phyloP scores from a whole-genome alignment of 1,140 invertebrate genomes.

The Dinothrombium tinctorium region DNA sequence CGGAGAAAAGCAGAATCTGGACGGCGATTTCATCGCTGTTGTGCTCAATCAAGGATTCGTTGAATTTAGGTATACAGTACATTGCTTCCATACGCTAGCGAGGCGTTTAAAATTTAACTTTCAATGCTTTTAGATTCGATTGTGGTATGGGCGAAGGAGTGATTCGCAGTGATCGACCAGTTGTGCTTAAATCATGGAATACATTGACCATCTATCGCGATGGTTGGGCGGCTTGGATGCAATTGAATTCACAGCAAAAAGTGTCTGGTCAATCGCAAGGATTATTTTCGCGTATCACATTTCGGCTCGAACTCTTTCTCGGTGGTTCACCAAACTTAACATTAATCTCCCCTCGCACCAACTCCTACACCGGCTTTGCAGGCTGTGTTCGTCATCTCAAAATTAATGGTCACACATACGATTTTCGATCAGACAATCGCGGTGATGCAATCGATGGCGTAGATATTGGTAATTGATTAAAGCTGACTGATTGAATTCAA shows the following conservation, averaged over 20 bases:
- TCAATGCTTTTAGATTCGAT: conserved; percentile 44
- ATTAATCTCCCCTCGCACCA: conserved; percentile 27
- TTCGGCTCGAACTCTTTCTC: conserved; percentile 68
- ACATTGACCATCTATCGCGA: conserved; percentile 61
- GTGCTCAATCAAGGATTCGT: conserved; percentile 61
- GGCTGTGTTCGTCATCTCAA: conserved; percentile 76
- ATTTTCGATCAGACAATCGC: conserved; percentile 40
- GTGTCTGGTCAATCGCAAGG: conserved; percentile 57
- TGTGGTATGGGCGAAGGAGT: conserved; percentile 77
- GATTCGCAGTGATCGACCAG: conserved; percentile 53
- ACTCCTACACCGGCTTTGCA: conserved; percentile 45
- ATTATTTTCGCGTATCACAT: conserved; percentile 75
- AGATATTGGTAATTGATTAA: conserved; percentile 51
- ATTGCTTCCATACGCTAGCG: too few species aligned
- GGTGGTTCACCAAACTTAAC: conserved; percentile 72
- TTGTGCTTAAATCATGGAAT: conserved; percentile 73
- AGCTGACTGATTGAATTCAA: neutral
- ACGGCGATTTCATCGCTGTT: conserved; percentile 67
- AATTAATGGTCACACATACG: conserved; percentile 68
- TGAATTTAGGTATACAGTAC: conserved; percentile 70
- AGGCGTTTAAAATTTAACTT: neutral
- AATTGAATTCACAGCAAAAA: conserved; percentile 60
- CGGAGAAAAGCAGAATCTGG: conserved; percentile 65
- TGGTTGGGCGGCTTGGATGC: conserved; percentile 74
- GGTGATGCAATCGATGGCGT: conserved; percentile 65